A percentile compares a stretch with the other conserved stretches of the same genome.
These are phyloP conservation scores for Macrochelys suwanniensis DNA, from an alignment of 2,797 vertebrate species.

Conservation along the genomic window DNA sequence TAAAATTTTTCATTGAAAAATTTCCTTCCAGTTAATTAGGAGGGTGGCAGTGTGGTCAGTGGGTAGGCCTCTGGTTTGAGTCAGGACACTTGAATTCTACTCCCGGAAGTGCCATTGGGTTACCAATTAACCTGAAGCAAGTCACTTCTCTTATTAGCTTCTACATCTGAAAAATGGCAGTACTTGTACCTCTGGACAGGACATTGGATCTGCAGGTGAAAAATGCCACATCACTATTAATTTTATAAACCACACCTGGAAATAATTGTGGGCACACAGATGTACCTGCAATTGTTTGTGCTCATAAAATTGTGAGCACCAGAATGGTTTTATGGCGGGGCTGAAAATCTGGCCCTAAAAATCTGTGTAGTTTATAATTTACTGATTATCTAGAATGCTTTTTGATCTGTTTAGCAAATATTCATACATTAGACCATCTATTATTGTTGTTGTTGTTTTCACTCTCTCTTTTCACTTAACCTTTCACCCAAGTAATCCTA, in stretches of 20 bases:
- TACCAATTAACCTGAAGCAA: not conserved
- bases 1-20: not conserved
- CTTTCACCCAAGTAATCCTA: slow-evolving; percentile 1
- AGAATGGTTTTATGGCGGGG: not conserved
- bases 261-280: not conserved
- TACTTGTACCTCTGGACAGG: not conserved
- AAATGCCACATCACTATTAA: not conserved
- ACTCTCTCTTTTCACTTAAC: not conserved
- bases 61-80: not conserved
- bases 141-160: not conserved
- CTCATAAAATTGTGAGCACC: no score
- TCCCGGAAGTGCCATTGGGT: not conserved
- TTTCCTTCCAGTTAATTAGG: not conserved
- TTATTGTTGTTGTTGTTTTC: not conserved
- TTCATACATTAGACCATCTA: not conserved
- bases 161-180: not conserved
- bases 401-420: not conserved
- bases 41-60: not conserved
- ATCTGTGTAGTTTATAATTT: no score
- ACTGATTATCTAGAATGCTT: not conserved
- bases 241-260: not conserved
- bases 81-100: not conserved
- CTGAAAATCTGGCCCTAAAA: not conserved
- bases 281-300: not conserved
- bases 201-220: not conserved